Base-by-base conservation (phyloP, 2,113 vertebrate species). In the Labrus mixtus region DNA sequence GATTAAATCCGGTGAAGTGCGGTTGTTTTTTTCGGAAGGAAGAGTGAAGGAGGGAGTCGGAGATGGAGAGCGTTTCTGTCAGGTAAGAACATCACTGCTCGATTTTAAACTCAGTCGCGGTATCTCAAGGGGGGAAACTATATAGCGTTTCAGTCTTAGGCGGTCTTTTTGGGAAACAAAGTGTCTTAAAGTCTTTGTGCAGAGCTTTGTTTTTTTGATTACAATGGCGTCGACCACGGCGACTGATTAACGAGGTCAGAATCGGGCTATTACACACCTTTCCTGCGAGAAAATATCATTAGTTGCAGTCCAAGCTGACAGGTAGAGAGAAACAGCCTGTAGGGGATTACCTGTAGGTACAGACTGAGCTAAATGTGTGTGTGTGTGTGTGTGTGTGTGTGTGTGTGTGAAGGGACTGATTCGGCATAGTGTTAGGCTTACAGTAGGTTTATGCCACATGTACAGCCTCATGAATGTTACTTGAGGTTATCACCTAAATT, bases 11-110 rank as follows among this genome's bases (percentile, higher is more conserved):
- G 57, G 73, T 15, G 33, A 72, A 67, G 64, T 12, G 63, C 37
- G 37, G 53, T 1, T 51, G 25, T 22, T 43, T 65, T 61, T 61
- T 36, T 5, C 4, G 20, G 41, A 1, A 16, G 19, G 23, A 53
- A 60, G 2, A 16, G 54, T 41, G 17, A 22, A 57, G 29, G 59
- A 68, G 25, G 48, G 33, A 68, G 76, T 33, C 29, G 29, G 29
- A 33, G 29, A 56, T 16, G 45, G 54, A 22, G 67, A 58, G 65
- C 61, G 29, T 5, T 6, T 53, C 15, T 25, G 57, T 36, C 62
- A 81, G 86, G 86, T 88, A 75, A 62, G 73, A 73, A 8, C 60
- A 0, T 22, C 8, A 39, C 20, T 6, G 9, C 8, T 16, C 25
- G 7, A 2, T 6, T 7, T 17, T 0, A 45, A 54, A 53, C 45